Conservation (phyloP, 2,888 invertebrate genomes). For the Macroteleia sp. region DNA sequence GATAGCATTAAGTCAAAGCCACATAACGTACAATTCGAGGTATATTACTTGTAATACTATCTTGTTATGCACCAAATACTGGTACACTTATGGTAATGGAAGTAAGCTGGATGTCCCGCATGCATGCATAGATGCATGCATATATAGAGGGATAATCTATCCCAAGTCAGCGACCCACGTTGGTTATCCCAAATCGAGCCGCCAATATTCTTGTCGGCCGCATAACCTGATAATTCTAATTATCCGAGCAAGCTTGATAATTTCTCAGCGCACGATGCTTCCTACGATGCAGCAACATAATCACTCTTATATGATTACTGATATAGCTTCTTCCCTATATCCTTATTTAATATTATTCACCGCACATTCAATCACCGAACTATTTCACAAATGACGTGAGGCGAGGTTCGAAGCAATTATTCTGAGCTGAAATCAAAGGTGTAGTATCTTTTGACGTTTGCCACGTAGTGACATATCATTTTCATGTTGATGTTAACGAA, state of each 20-base stretch:
- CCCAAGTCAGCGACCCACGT: conserved; percentile 64
- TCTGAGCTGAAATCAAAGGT: no score
- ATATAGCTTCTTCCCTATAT: neutral
- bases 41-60: conserved; percentile 45
- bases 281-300: conserved; percentile 14
- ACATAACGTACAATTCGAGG: no score
- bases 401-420: no score
- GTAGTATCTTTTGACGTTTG: no score
- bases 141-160: conserved; percentile 68
- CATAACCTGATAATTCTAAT: conserved; percentile 78
- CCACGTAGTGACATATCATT: no score
- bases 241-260: conserved; percentile 77
- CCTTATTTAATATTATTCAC: neutral
- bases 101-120: conserved; percentile 37
- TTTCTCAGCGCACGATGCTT: conserved; percentile 64
- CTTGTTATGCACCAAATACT: conserved; percentile 50
- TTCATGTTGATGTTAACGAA: no score
- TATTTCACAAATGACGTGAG: no score
- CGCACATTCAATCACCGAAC: no score
- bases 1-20: no score
- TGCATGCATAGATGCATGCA: conserved; percentile 43
- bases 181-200: conserved; percentile 67
- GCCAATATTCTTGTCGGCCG: conserved; percentile 71
- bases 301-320: conserved; percentile 23
- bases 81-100: conserved; percentile 52